These are phyloP conservation scores for Anoplophora glabripennis DNA, from an alignment of 1,140 invertebrate species.

Conservation along the genomic window DNA sequence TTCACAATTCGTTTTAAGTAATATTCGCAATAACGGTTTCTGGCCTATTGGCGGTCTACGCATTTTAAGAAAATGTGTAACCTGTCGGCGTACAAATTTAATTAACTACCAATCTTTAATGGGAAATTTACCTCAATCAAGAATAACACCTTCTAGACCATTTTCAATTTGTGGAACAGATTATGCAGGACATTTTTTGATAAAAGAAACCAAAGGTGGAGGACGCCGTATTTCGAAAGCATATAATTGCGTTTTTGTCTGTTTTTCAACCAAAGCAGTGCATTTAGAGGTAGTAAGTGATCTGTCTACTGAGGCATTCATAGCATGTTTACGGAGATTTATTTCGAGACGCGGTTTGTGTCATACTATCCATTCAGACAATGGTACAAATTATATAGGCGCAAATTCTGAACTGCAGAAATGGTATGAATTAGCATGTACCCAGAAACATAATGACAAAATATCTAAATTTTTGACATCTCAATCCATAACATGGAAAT, in stretches of 20 bases:
- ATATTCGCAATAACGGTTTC: not conserved
- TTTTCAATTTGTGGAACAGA: too few relatives aligned
- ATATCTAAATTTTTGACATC: too few relatives aligned
- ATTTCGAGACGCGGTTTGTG: slow-evolving; percentile 20
- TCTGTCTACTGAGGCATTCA: slow-evolving; percentile 35
- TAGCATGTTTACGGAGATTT: slow-evolving; percentile 38
- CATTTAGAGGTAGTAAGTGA: slow-evolving; percentile 40
- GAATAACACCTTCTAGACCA: too few relatives aligned
- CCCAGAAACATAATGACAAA: too few relatives aligned
- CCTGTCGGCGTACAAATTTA: not conserved
- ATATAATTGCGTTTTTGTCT: slow-evolving; percentile 42
- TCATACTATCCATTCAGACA: not conserved
- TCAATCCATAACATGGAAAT: not conserved
- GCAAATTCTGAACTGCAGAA: not conserved
- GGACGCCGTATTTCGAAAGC: slow-evolving; percentile 28
- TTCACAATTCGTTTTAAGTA: not conserved
- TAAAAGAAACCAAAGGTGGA: slow-evolving; percentile 1
- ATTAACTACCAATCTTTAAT: too few relatives aligned
- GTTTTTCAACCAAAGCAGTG: slow-evolving; percentile 36
- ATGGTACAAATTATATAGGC: slow-evolving; percentile 9
- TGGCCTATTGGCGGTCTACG: not conserved
- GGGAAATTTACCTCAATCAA: too few relatives aligned
- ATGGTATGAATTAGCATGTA: too few relatives aligned
- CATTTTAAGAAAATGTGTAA: slow-evolving; percentile 6
- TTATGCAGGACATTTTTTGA: too few relatives aligned